Evolutionary conservation across 1,140 invertebrate species (phyloP), one percentile per base, ranked within the genome.

Genomic region (Contarinia nasturtii): DNA sequence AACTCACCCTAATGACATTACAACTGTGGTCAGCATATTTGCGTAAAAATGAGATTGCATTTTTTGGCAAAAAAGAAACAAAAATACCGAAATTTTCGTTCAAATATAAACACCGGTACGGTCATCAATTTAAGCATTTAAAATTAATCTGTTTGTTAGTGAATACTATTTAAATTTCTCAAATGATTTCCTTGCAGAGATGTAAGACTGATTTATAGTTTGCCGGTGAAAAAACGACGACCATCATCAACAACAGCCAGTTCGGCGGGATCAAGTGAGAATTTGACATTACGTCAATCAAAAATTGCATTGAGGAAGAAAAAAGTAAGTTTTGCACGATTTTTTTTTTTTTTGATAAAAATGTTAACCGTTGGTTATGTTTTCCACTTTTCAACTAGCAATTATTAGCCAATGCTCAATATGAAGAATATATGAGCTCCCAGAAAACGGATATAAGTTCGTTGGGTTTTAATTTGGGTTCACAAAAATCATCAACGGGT

Each of bases 11-110:
- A 22, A 71, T 71, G 49, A 57, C 72, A 5, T 64, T 77, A 18
- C 72, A 77, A 50, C 51, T 81, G n/a, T 81, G 78, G 77, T 63
- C 72, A 18, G 60, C 57, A 1, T 80, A 79, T 58, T 62, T 80
- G 50, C 54, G 65, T 27, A 68, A 70, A 53, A 57, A 74, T 47
- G 68, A 77, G 59, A 69, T 77, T 12, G 73, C 74, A 7, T 77
- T 77, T 51, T 67, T 67, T 48, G 68, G 69, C 3, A 65, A 57
- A 17, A 54, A 61, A 36, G 61, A 57, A 1, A 50, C 53, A 10
- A 64, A 65, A 7, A 43, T 69, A 21, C 77, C 77, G 11, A 75
- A 71, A 55, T 53, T 80, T 21, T 8, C 17, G 12, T 43, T 21
- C 17, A 20, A 20, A 12, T 44, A 14, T 44, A 33, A 44, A 19